Evolutionary conservation across 2,797 vertebrate genomes (phyloP).

Genomic region (Sebastes itinus): DNA sequence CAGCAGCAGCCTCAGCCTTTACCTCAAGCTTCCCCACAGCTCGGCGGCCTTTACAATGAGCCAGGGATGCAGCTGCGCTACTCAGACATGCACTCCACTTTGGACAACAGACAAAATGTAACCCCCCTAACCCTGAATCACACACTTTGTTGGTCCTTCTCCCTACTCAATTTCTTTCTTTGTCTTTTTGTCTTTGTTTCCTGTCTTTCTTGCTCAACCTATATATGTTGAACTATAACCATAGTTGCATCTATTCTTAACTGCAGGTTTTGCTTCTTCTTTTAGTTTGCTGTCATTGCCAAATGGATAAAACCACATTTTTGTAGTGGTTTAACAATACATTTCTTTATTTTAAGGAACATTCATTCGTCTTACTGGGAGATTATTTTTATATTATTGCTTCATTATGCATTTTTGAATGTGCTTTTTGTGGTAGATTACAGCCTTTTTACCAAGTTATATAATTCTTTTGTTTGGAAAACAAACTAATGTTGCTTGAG

Average conservation of each 20-base stretch:
- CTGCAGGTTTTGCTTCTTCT: slow-evolving; percentile 18
- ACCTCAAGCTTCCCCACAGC: slow-evolving; percentile 85
- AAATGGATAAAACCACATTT: slow-evolving; percentile 1
- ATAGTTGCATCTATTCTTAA: slow-evolving; percentile 15
- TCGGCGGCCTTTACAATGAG: slow-evolving; percentile 84
- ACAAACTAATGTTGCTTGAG: slow-evolving; percentile 3
- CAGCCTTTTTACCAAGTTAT: neutral
- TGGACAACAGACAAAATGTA: slow-evolving; percentile 86
- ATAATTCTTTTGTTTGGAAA: neutral
- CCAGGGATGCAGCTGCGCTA: slow-evolving; percentile 84
- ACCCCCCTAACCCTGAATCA: slow-evolving; percentile 42
- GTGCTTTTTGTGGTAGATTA: neutral
- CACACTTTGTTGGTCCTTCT: slow-evolving; percentile 12
- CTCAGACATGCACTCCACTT: slow-evolving; percentile 80
- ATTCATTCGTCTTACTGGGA: neutral
- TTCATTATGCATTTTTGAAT: neutral
- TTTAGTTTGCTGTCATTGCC: slow-evolving; percentile 19
- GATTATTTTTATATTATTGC: neutral
- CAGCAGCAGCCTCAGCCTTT: slow-evolving; percentile 83
- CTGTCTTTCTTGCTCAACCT: slow-evolving; percentile 12
- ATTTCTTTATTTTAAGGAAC: slow-evolving; percentile 14
- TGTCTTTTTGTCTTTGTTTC: slow-evolving; percentile 1
- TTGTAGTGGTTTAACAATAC: neutral
- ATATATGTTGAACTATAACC: neutral
- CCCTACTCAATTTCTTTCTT: neutral